Base-by-base conservation (phyloP, 2,113 vertebrate genomes). In the Indri indri region DNA sequence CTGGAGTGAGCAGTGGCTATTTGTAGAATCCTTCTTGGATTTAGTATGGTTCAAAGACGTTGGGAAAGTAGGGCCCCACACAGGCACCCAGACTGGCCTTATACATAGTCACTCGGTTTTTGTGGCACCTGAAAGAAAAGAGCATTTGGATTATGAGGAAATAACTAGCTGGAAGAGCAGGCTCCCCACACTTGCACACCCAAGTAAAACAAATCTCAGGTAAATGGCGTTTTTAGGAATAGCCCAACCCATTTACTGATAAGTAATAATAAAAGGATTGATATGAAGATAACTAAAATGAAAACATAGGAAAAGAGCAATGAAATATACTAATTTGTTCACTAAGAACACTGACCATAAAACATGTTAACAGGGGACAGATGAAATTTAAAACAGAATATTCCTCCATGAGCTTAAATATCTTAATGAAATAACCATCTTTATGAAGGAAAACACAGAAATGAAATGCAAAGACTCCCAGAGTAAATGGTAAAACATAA, bases 301-400 rank as follows among this genome's bases (percentile, higher is more conserved):
- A 40, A 80, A 32, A n/a, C 17, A 3, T 71, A 61, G 30, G 63
- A 37, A 63, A 90, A 73, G 45, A 80, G 7, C 45, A 94, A 27
- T n/a, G 54, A 34, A 66, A 22, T 65, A 81, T 40, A 47, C 40
- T 45, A 25, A 37, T 66, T 50, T 70, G 40, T 80, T 80, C 80
- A 71, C 45, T 79, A 54, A 79, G 87, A 50, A 37, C n/a, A 37
- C 22, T 68, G n/a, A 77, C 47, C 34, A 80, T 71, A 76, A 81
- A 81, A 71, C 71, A 59, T 4, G 3, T 42, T 79, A n/a, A 87
- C n/a, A 37, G 22, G 32, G 23, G 45, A 85, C 17, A 42, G 17
- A 81, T 95, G 42, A 95, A 54, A 74, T 85, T 80, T 95, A 23
- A 84, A 66, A 65, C 25, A 66, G 77, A 84, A 84, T 47, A 65